Base-by-base conservation (phyloP, 1,140 invertebrate species). In the Aphaenogaster floridana region DNA sequence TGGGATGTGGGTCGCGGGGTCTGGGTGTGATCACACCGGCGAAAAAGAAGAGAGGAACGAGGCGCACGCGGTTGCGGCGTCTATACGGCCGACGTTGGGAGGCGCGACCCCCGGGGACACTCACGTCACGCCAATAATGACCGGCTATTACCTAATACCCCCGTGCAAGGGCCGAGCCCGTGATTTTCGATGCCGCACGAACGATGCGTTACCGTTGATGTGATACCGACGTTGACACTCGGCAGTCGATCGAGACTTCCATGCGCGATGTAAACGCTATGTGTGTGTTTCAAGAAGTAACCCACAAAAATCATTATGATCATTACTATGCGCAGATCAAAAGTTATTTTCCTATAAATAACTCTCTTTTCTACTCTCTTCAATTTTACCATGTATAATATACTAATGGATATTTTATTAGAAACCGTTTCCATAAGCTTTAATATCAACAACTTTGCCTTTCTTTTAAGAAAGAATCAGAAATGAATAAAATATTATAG, bases 1-100 rank as follows among this genome's bases (percentile, higher is more conserved):
- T 94, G 94, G 94, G 94, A 94, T 94, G 91, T 93, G 87, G 93
- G 93, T 94, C 94, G 78, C 85, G 79, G 81, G 86, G 86, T 89
- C 89, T 89, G 90, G 92, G 91, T 92, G 92, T 91, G 93, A 94
- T 93, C 89, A 80, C 79, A 57, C 72, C 87, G 83, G 68, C 87
- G 87, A 77, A 92, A 76, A 88, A 77, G 76, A 80, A 71, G 64
- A 69, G 69, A 50, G 36, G 48, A 50, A 39, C 78, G 21, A 68
- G n/a, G 39, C 36, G 42, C 80, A 61, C 48, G 52, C 86, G 69
- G 39, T 17, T 57, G 9, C 69, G 54, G 36, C 50, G 63, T 54
- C 59, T 42, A 66, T 36, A 36, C 54, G 54, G 48, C 42, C 39
- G 61, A 71, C 88, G 90, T 80, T 90, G 88, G 77, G 86, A 90